These are phyloP conservation scores for Nysson spinosus DNA, from an alignment of 2,888 invertebrate genomes.

Conservation along the genomic window DNA sequence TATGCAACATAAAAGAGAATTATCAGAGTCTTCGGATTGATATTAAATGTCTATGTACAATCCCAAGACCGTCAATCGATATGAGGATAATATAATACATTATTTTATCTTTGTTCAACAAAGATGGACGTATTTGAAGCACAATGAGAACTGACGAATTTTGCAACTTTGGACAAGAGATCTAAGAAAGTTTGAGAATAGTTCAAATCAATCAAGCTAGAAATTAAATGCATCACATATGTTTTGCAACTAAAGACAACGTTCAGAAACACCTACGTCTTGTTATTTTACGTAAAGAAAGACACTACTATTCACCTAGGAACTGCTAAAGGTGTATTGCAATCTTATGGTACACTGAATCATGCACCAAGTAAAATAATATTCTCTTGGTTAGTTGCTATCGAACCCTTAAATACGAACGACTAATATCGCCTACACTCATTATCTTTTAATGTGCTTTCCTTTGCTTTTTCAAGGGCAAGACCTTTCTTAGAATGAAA, in stretches of 20 bases:
- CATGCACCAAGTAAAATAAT: neutral
- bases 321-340: too few species aligned
- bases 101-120: neutral
- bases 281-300: too few species aligned
- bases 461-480: slow-evolving; percentile 48
- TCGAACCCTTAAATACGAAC: neutral
- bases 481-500: slow-evolving; percentile 60
- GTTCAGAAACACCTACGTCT: too few species aligned
- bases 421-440: too few species aligned
- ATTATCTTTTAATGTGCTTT: slow-evolving; percentile 43
- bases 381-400: neutral
- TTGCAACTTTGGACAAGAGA: too few species aligned
- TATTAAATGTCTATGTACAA: slow-evolving; percentile 8
- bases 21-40: too few species aligned
- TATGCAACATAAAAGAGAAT: too few species aligned
- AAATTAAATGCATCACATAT: too few species aligned
- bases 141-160: neutral
- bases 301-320: too few species aligned
- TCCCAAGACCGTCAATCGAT: neutral
- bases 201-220: too few species aligned
- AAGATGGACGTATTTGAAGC: neutral
- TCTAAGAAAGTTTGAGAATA: too few species aligned
- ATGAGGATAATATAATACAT: neutral
- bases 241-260: too few species aligned
- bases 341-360: neutral